These are phyloP conservation scores for Chiloscyllium punctatum DNA, from an alignment of 2,797 vertebrate species.

Conservation along the genomic window DNA sequence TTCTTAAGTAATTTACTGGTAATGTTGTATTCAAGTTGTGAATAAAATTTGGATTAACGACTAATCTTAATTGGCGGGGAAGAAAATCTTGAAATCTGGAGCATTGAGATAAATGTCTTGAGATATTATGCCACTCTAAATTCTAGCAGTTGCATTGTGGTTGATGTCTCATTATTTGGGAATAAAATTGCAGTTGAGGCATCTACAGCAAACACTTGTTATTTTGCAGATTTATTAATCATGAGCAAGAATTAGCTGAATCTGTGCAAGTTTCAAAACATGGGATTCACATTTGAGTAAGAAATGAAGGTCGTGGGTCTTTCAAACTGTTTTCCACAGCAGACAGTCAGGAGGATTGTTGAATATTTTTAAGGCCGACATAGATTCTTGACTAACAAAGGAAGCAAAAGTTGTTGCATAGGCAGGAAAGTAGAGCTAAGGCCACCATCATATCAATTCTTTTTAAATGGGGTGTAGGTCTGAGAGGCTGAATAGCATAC, in stretches of 20 bases:
- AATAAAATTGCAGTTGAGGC: neutral
- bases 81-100: neutral
- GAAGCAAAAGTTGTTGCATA: too few relatives aligned
- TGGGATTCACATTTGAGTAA: too few relatives aligned
- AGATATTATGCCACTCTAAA: neutral
- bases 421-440: too few relatives aligned
- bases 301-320: too few relatives aligned
- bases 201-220: neutral
- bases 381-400: too few relatives aligned
- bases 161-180: neutral
- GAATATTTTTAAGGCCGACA: too few relatives aligned
- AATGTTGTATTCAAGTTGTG: neutral
- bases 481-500: too few relatives aligned
- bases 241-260: neutral
- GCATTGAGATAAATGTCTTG: neutral
- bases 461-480: too few relatives aligned
- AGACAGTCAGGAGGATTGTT: too few relatives aligned
- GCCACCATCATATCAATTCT: too few relatives aligned
- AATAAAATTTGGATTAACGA: neutral
- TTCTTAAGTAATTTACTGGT: neutral
- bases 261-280: neutral
- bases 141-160: neutral
- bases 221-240: neutral
- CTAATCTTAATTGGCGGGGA: neutral
- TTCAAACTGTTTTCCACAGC: too few relatives aligned